Evolutionary conservation across 2,113 vertebrate species (phyloP), one percentile per base, ranked within the genome.

Genomic region (Philantomba maxwellii): DNA sequence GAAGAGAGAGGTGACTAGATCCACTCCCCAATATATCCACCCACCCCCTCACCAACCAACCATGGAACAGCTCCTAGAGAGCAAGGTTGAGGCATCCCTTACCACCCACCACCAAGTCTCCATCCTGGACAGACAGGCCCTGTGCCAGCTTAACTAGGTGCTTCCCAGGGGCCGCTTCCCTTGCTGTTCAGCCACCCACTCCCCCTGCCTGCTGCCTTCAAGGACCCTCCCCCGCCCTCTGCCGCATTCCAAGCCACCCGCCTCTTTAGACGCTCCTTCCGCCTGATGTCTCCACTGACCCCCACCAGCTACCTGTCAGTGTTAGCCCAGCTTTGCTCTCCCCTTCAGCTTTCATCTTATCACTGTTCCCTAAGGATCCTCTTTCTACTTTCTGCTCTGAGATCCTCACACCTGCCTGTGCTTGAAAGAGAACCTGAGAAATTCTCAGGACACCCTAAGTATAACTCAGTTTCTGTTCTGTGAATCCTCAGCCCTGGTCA

Each of bases 381-480:
- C 36, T 82, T 64, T 53, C 84, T 21, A 8, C 33, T n/a, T 25
- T 30, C 58, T 51, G 30, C 49, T 53, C 66, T 49, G 57, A 83
- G 49, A 87, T 53, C 28, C 10, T 60, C n/a, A 36, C 0, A 0
- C 55, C 25, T 43, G 39, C 23, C 83, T 16, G 7, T 55, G 70
- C 64, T 95, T 91, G 64, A 43, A 80, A 55, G 39, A 83, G 23
- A 21, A 33, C 23, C 43, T 14, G 1, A 47, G 78, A 28, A 81
- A 85, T 89, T 81, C 60, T 89, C 91, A 49, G 47, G 47, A 89
- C 14, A 64, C 53, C 30, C 82, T 89, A 55, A 45, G 17, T 47
- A 64, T 55, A 87, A 43, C 45, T 53, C 75, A n/a, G 21, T 28
- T 93, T 66, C 81, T 70, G 30, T 45, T 88, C 55, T 60, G 25